Base-by-base conservation (phyloP, 2,113 vertebrate genomes). In the Mus spicilegus region DNA sequence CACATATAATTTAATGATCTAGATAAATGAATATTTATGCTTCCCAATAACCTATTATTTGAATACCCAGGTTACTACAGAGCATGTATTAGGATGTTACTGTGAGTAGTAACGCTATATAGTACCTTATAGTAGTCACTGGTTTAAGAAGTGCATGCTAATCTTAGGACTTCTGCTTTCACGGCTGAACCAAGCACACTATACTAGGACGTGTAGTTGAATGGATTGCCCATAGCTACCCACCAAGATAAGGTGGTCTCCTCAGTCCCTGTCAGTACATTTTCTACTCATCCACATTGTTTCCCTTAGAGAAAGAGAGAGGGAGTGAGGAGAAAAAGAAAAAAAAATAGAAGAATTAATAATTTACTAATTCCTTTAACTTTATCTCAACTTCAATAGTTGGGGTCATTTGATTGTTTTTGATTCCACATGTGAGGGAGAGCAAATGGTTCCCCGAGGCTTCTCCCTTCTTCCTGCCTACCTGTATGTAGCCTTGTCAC, bases 101-200 rank as follows among this genome's bases (percentile, higher is more conserved):
- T 80, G 85, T 11, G 2, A 90, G 86, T 39, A 30, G 63, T 93
- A 91, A 78, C 26, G 70, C 12, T 72, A 7, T 14, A 91, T 14
- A 91, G 72, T 19, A 61, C 81, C 39, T 90, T 90, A 69, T 4
- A 93, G 72, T 46, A 87, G 51, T 93, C 28, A 58, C 67, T 91
- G 33, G 20, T 95, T 96, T 67, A 67, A 96, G 95, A 94, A 85
- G 87, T 56, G 12, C 39, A 95, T 11, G 24, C 30, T 72, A 77
- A 82, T 70, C 77, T 82, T 26, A 89, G 54, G 65, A 93, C 20
- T 26, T 95, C 63, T 95, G 36, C 7, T 87, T 97, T 49, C 24
- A 63, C 56, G 61, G 63, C 91, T 70, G 91, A 90, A 94, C 63
- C 28, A 80, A 94, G 11, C 36, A 56, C 58, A 78, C 81, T 75